Conservation (phyloP, 2,888 invertebrate species). For the Coenonympha arcania region DNA sequence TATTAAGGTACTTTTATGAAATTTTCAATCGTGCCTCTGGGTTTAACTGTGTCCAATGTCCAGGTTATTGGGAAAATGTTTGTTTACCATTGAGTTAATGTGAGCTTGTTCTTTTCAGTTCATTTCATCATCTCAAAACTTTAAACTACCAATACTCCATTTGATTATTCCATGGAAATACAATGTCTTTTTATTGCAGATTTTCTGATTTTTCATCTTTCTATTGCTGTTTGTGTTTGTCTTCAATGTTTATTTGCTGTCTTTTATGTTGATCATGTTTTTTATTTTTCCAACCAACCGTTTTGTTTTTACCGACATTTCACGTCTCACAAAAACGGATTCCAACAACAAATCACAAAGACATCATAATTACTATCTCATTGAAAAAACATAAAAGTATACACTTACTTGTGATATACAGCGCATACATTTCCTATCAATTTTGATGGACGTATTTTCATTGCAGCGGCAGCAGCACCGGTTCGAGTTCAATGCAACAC, state of each 20-base stretch:
- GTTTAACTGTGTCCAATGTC: conserved; percentile 18
- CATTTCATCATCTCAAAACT: background rate
- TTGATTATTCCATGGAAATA: background rate
- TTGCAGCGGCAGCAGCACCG: conserved; percentile 82
- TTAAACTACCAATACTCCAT: background rate
- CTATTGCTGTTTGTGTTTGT: background rate
- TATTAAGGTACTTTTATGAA: conserved; percentile 27
- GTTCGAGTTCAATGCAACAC: conserved; percentile 85
- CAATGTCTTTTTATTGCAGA: background rate
- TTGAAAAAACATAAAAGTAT: background rate
- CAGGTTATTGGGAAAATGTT: conserved; percentile 16
- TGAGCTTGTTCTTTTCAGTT: background rate
- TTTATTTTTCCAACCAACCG: background rate
- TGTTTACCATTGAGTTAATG: no score
- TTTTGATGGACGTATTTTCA: background rate
- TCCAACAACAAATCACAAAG: no score
- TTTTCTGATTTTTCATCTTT: background rate
- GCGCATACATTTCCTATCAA: no score
- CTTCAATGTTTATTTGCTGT: background rate
- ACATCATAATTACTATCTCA: no score
- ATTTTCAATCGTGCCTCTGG: conserved; percentile 8
- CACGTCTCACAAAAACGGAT: no score
- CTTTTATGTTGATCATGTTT: background rate
- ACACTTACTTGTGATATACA: background rate
- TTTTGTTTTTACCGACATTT: no score